Percentiles rank a stretch among this genome's conserved stretches.
Evolutionary conservation across 2,797 vertebrate genomes (phyloP).

Genomic region (Hozukius guyotensis): DNA sequence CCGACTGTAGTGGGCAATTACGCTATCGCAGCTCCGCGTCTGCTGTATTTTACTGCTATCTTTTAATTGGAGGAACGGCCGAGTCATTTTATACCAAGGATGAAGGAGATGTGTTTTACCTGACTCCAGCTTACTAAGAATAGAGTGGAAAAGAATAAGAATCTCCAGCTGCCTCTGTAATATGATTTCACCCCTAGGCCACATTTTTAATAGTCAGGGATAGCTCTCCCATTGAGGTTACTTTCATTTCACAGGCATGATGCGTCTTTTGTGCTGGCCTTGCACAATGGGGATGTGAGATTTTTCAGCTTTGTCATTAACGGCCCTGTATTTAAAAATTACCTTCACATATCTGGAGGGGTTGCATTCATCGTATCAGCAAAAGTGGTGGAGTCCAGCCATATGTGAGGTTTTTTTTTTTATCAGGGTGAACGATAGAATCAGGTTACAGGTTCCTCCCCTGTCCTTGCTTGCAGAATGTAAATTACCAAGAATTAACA

Average conservation of each 20-base stretch:
- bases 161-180: conserved; percentile 69
- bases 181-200: conserved; percentile 77
- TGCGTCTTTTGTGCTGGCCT: conserved; percentile 73
- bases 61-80: conserved; percentile 80
- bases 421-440: conserved; percentile 25
- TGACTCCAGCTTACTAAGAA: conserved; percentile 70
- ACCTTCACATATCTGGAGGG: conserved; percentile 61
- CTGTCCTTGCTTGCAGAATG: conserved; percentile 34
- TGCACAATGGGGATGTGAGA: conserved; percentile 66
- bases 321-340: conserved; percentile 71
- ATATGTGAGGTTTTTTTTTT: conserved; percentile 5
- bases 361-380: conserved; percentile 50
- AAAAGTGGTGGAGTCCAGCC: conserved; percentile 12
- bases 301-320: conserved; percentile 75
- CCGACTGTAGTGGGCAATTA: conserved; percentile 66
- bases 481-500: conserved; percentile 61
- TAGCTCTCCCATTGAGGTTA: conserved; percentile 73
- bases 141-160: conserved; percentile 68
- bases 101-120: conserved; percentile 74
- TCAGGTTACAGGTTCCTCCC: conserved; percentile 15
- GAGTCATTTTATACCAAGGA: conserved; percentile 66
- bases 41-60: conserved; percentile 72
- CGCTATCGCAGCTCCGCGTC: conserved; percentile 47
- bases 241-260: conserved; percentile 72
- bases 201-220: conserved; percentile 79